Evolutionary conservation across 2,888 invertebrate genomes (phyloP).

Genomic region (Phragmatobia fuliginosa): DNA sequence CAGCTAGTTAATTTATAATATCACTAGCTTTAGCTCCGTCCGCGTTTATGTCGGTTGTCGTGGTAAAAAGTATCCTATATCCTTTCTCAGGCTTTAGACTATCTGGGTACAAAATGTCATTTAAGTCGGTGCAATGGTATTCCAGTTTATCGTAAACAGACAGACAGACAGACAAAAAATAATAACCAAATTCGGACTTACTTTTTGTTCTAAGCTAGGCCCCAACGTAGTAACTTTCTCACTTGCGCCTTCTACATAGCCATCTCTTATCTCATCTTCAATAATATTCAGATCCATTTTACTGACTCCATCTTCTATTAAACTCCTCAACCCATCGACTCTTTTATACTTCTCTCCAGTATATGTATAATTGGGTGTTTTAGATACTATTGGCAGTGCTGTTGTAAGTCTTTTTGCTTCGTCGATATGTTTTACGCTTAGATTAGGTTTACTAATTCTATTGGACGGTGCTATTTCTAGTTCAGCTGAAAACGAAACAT

Average conservation of each 20-base stretch:
- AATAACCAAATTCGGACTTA: slow-evolving; percentile 59
- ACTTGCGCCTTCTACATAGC: slow-evolving; percentile 50
- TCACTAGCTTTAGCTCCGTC: too few species aligned
- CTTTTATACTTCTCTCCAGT: slow-evolving; percentile 78
- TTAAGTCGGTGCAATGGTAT: too few species aligned
- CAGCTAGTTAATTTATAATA: too few species aligned
- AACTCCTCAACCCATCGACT: slow-evolving; percentile 75
- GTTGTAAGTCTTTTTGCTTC: slow-evolving; percentile 61
- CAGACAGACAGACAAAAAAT: too few species aligned
- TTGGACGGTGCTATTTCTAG: slow-evolving; percentile 87
- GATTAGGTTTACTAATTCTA: slow-evolving; percentile 76
- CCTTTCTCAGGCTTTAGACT: too few species aligned
- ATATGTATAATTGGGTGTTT: slow-evolving; percentile 67
- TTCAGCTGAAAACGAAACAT: slow-evolving; percentile 92
- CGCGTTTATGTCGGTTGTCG: too few species aligned
- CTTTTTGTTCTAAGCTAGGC: slow-evolving; percentile 89
- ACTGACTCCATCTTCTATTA: slow-evolving; percentile 81
- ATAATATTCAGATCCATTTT: slow-evolving; percentile 79
- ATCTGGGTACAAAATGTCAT: too few species aligned
- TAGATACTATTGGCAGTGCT: slow-evolving; percentile 54
- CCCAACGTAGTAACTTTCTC: slow-evolving; percentile 85
- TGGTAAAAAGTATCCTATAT: too few species aligned
- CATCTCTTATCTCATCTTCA: slow-evolving; percentile 66
- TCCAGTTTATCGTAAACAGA: too few species aligned
- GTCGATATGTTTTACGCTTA: slow-evolving; percentile 74